Conservation (phyloP, 2,113 vertebrate genomes). For the Vulpes vulpes region DNA sequence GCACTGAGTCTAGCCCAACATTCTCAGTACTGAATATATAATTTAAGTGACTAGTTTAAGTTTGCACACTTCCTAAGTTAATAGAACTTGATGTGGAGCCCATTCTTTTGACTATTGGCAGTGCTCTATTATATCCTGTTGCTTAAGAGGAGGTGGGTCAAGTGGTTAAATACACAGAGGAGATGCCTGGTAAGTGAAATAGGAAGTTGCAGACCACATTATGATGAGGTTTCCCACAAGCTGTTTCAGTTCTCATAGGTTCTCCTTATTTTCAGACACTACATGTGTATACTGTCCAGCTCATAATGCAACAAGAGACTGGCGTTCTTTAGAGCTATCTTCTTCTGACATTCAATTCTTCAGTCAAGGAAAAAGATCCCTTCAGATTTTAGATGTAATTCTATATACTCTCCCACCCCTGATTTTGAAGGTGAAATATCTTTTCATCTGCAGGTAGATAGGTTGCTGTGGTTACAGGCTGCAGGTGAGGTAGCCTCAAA, state of each 20-base stretch:
- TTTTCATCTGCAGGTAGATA: background rate
- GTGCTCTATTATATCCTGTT: background rate
- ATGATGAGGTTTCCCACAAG: conserved; percentile 78
- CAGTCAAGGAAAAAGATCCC: background rate
- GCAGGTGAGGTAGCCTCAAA: background rate
- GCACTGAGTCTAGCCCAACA: background rate
- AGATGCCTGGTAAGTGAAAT: conserved; percentile 69
- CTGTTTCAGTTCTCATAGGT: conserved; percentile 67
- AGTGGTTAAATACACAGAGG: conserved; percentile 61
- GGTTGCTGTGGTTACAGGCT: background rate
- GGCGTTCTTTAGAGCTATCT: background rate
- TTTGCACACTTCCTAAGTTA: background rate
- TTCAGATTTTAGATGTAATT: conserved; percentile 27
- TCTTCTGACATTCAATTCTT: conserved; percentile 51
- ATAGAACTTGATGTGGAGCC: background rate
- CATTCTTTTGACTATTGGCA: background rate
- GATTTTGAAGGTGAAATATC: conserved; percentile 33
- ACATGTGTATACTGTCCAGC: background rate
- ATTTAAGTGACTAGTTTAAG: background rate
- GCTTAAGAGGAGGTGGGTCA: conserved; percentile 8
- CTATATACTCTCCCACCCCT: background rate
- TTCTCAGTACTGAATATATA: background rate
- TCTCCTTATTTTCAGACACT: conserved; percentile 55
- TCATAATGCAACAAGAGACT: background rate
- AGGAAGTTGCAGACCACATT: conserved; percentile 77